Percentiles rank a stretch among this genome's conserved stretches.
Evolutionary conservation across 2,113 vertebrate species (phyloP).

Genomic region (cattle (Bos taurus)): DNA sequence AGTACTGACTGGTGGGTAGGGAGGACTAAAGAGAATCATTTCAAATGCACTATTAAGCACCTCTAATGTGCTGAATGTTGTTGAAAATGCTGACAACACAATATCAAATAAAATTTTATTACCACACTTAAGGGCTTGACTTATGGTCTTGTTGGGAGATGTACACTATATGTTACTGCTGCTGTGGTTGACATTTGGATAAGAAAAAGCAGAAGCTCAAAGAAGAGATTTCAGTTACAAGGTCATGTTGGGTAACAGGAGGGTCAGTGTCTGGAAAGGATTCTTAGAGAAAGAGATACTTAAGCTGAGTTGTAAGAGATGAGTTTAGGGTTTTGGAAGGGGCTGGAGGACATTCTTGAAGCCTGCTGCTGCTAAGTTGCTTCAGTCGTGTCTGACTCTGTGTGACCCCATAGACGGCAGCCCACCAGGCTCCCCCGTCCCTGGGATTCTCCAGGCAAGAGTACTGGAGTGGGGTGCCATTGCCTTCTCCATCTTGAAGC

Average conservation of each 20-base stretch:
- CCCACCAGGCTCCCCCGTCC: no score
- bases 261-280: neutral
- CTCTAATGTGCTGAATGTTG: neutral
- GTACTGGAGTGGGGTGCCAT: no score
- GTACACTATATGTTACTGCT: neutral
- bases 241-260: neutral
- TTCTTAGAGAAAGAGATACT: neutral
- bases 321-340: neutral
- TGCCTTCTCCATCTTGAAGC: neutral
- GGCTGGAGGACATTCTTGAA: neutral
- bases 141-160: neutral
- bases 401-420: no score
- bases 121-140: neutral
- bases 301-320: neutral
- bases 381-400: no score
- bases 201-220: neutral
- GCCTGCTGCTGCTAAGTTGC: neutral
- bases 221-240: neutral
- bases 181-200: neutral
- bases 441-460: no score
- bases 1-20: neutral
- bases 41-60: neutral
- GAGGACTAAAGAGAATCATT: neutral
- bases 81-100: neutral
- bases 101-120: neutral